A percentile compares a stretch with the other conserved stretches of the same genome.
phyloP scores from a whole-genome alignment of 2,888 invertebrate species.

The Netelia inedita region DNA sequence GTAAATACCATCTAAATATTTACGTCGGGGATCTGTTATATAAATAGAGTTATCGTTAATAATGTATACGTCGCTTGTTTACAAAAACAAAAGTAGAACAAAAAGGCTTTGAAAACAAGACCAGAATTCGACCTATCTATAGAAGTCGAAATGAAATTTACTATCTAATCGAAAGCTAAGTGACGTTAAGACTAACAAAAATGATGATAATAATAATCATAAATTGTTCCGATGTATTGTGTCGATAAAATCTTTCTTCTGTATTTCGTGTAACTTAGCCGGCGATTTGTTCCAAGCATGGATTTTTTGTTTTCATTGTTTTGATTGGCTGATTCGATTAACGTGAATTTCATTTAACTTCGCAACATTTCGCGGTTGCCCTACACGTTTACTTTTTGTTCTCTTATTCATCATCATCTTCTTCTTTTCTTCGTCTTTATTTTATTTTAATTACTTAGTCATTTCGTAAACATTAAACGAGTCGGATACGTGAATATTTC shows the following conservation, averaged over 20 bases:
- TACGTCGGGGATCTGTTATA: slow-evolving; percentile 77
- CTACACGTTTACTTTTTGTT: slow-evolving; percentile 30
- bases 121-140: slow-evolving; percentile 82
- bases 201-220: slow-evolving; percentile 4
- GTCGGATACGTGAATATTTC: slow-evolving; percentile 67
- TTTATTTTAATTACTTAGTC: slow-evolving; percentile 40
- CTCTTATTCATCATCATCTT: slow-evolving; percentile 7
- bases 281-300: slow-evolving; percentile 58
- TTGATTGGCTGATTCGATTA: slow-evolving; percentile 59
- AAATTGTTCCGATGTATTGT: slow-evolving; percentile 29
- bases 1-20: slow-evolving; percentile 74
- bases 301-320: slow-evolving; percentile 16
- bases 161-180: slow-evolving; percentile 83
- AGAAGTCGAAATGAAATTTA: slow-evolving; percentile 83
- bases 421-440: slow-evolving; percentile 26
- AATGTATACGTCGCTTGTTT: slow-evolving; percentile 76
- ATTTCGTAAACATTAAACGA: slow-evolving; percentile 61
- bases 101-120: slow-evolving; percentile 17
- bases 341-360: slow-evolving; percentile 51
- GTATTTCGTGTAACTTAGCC: slow-evolving; percentile 47
- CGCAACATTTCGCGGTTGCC: slow-evolving; percentile 51
- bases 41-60: slow-evolving; percentile 81
- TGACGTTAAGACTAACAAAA: slow-evolving; percentile 70
- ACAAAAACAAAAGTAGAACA: slow-evolving; percentile 79
- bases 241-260: slow-evolving; percentile 60